These are phyloP conservation scores for Drosophila limbata DNA, from an alignment of 2,888 invertebrate genomes.

Conservation along the genomic window DNA sequence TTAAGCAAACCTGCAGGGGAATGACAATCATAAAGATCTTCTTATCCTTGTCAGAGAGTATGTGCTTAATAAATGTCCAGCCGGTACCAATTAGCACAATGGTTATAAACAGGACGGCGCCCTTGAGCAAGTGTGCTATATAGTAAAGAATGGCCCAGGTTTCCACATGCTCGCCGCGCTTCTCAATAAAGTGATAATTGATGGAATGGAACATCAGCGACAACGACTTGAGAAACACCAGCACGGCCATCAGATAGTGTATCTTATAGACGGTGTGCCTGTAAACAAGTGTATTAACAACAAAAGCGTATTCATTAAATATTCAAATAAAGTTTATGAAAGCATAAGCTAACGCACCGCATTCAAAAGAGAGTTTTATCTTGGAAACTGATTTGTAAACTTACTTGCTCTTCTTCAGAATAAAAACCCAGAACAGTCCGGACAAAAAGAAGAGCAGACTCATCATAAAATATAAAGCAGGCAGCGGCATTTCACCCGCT, in stretches of 20 bases:
- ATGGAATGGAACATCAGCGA: conserved; percentile 98
- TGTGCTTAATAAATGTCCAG: conserved; percentile 99
- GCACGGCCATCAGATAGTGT: conserved; percentile 97
- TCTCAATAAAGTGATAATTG: conserved; percentile 97
- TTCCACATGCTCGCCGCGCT: conserved; percentile 96
- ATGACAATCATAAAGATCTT: conserved; percentile 99
- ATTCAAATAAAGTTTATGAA: no score
- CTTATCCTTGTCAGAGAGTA: conserved; percentile 97
- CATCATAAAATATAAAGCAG: conserved; percentile 96
- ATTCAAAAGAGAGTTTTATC: no score
- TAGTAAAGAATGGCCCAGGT: conserved; percentile 99
- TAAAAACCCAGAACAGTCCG: conserved; percentile 96
- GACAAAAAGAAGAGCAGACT: conserved; percentile 94
- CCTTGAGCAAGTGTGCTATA: conserved; percentile 97
- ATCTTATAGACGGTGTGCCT: conserved; percentile 96
- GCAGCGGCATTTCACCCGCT: conserved; percentile 98
- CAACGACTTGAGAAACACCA: conserved; percentile 96
- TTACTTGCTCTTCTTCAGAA: conserved; percentile 92
- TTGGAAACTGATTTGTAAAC: conserved; percentile 54
- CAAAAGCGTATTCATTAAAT: neutral
- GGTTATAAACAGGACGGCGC: conserved; percentile 97
- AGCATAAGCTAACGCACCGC: no score
- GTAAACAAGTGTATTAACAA: conserved; percentile 78
- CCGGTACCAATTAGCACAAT: conserved; percentile 98
- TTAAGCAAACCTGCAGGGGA: conserved; percentile 92